phyloP scores from a whole-genome alignment of 2,113 vertebrate species.

The Coregonus clupeaformis region DNA sequence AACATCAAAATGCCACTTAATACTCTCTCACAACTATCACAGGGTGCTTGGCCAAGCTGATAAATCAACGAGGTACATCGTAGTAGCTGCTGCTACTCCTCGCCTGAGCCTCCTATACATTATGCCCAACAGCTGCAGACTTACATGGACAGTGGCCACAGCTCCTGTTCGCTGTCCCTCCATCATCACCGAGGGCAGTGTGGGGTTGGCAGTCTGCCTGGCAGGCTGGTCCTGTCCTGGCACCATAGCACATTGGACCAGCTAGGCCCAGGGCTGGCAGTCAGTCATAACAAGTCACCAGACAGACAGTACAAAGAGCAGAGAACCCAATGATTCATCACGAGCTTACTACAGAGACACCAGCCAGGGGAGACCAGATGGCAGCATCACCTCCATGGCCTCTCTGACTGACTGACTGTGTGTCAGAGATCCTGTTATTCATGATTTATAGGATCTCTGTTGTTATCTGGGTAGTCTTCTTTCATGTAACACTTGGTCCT shows the following conservation, averaged over 20 bases:
- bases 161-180: not conserved
- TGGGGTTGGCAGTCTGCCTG: constrained; percentile 26
- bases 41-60: too few species aligned
- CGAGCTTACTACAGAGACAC: constrained; percentile 8
- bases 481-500: too few species aligned
- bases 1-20: not conserved
- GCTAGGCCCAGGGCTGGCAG: constrained; percentile 7
- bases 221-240: constrained; percentile 3
- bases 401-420: not conserved
- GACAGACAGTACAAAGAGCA: constrained; percentile 26
- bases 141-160: not conserved
- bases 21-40: too few species aligned
- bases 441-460: constrained; percentile 11
- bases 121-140: too few species aligned
- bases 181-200: not conserved
- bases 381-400: not conserved
- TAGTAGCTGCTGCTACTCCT: too few species aligned
- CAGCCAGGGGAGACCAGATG: constrained; percentile 45
- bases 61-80: too few species aligned
- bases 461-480: constrained; percentile 4
- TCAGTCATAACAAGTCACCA: constrained; percentile 11
- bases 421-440: not conserved
- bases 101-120: too few species aligned
- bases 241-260: too few species aligned
- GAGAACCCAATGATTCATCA: constrained; percentile 6